Evolutionary conservation across 2,113 vertebrate species (phyloP).

Genomic region (Cebidichthys violaceus): DNA sequence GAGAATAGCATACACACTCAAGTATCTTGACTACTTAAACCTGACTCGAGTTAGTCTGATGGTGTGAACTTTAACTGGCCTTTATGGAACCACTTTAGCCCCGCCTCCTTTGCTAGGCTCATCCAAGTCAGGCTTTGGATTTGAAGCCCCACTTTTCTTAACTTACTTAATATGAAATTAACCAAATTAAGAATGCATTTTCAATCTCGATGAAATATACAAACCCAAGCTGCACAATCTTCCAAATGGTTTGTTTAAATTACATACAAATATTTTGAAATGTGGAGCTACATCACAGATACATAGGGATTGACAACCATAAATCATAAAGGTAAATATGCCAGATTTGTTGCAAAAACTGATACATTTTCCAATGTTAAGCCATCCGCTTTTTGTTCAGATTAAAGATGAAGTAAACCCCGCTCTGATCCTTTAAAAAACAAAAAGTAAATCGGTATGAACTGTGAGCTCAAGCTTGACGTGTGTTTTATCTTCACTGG

Average conservation of each 20-base stretch:
- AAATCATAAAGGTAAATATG: not conserved
- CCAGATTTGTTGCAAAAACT: not conserved
- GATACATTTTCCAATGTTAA: not conserved
- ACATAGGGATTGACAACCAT: too few species aligned
- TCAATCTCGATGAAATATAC: not conserved
- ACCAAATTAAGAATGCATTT: not conserved
- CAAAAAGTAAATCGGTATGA: not conserved
- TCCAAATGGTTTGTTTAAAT: not conserved
- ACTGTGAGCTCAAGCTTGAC: not conserved
- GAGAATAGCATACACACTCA: too few species aligned
- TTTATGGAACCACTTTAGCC: too few species aligned
- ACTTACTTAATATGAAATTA: not conserved
- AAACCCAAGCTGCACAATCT: not conserved
- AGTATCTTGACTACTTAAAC: too few species aligned
- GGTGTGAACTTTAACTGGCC: too few species aligned
- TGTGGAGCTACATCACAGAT: not conserved
- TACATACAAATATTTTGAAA: not conserved
- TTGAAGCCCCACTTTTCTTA: too few species aligned
- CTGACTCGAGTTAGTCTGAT: too few species aligned
- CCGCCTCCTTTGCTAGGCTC: too few species aligned
- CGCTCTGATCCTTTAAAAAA: not conserved
- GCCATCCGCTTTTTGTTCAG: not conserved
- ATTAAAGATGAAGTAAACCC: not conserved
- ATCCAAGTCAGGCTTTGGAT: too few species aligned
- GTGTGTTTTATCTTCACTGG: not conserved